A percentile compares a stretch with the other conserved stretches of the same genome.
Conservation (phyloP, 2,113 vertebrate species). For the Gymnocephalus cernua region DNA sequence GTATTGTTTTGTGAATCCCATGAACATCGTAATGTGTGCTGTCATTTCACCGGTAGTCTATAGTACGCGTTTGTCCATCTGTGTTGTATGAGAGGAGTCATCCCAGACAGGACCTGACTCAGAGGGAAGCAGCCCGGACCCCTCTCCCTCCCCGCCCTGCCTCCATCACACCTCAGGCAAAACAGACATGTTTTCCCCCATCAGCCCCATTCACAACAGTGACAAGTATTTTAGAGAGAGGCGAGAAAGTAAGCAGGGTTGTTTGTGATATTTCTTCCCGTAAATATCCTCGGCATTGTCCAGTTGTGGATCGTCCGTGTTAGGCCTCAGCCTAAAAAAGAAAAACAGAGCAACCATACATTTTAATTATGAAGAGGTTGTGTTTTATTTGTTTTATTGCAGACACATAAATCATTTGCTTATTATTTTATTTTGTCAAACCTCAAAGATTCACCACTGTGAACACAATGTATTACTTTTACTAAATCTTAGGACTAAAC, state of each 20-base stretch:
- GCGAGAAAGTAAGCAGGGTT: not conserved
- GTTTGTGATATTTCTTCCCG: not conserved
- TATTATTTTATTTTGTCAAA: slow-evolving; percentile 38
- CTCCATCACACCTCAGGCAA: slow-evolving; percentile 57
- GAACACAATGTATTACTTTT: slow-evolving; percentile 22
- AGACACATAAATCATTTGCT: slow-evolving; percentile 40
- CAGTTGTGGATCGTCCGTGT: not conserved
- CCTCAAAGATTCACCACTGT: slow-evolving; percentile 21
- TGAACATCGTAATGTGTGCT: slow-evolving; percentile 26
- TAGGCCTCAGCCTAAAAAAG: slow-evolving; percentile 26
- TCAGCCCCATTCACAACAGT: slow-evolving; percentile 18
- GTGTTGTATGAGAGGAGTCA: slow-evolving; percentile 63
- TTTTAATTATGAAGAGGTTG: slow-evolving; percentile 22
- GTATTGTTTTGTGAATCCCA: slow-evolving; percentile 49
- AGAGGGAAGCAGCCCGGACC: slow-evolving; percentile 54
- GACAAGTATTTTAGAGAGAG: not conserved
- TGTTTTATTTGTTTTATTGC: slow-evolving; percentile 38
- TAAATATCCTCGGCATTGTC: not conserved
- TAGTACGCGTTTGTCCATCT: slow-evolving; percentile 36
- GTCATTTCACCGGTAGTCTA: slow-evolving; percentile 50
- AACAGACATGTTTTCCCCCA: slow-evolving; percentile 43
- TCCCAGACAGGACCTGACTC: slow-evolving; percentile 72
- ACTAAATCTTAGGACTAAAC: not conserved
- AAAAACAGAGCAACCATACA: not conserved
- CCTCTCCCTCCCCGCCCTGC: slow-evolving; percentile 17